Conservation (phyloP, 1,140 invertebrate species). For the Hermatobates lingyangjiaoensis region DNA sequence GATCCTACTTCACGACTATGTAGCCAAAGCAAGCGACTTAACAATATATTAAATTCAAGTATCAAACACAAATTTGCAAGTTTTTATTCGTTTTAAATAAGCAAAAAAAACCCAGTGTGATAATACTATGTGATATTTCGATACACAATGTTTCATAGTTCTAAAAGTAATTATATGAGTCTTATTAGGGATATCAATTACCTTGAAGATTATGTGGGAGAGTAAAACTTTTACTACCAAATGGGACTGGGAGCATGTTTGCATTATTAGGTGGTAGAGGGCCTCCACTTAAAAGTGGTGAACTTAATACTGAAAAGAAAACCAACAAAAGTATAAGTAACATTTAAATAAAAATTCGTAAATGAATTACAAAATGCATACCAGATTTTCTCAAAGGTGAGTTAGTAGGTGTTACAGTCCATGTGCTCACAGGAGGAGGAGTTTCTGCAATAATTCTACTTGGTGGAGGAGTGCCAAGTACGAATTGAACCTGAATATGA, state of each 20-base stretch:
- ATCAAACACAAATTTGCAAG: too few relatives aligned
- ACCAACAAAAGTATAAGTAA: not conserved
- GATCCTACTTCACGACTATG: too few relatives aligned
- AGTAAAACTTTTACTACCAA: conserved; percentile 50
- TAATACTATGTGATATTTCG: too few relatives aligned
- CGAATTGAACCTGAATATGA: conserved; percentile 51
- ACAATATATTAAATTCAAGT: too few relatives aligned
- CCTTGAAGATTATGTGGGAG: conserved; percentile 33
- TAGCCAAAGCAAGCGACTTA: too few relatives aligned
- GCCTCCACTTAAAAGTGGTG: conserved; percentile 42
- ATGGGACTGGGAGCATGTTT: conserved; percentile 36
- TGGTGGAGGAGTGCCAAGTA: conserved; percentile 73
- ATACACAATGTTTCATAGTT: not conserved
- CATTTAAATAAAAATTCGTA: not conserved
- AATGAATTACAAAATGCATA: conserved; percentile 19
- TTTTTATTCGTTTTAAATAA: too few relatives aligned
- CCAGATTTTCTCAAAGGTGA: conserved; percentile 54
- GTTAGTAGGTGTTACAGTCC: conserved; percentile 49
- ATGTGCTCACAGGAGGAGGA: conserved; percentile 55
- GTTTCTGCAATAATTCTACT: conserved; percentile 45
- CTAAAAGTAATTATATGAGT: not conserved
- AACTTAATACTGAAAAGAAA: conserved; percentile 24
- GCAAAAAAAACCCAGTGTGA: too few relatives aligned
- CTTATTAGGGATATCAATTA: conserved; percentile 12
- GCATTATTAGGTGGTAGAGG: conserved; percentile 37